A percentile compares a stretch with the other conserved stretches of the same genome.
Conservation (phyloP, 2,797 vertebrate genomes). For the Hyperoplus immaculatus region DNA sequence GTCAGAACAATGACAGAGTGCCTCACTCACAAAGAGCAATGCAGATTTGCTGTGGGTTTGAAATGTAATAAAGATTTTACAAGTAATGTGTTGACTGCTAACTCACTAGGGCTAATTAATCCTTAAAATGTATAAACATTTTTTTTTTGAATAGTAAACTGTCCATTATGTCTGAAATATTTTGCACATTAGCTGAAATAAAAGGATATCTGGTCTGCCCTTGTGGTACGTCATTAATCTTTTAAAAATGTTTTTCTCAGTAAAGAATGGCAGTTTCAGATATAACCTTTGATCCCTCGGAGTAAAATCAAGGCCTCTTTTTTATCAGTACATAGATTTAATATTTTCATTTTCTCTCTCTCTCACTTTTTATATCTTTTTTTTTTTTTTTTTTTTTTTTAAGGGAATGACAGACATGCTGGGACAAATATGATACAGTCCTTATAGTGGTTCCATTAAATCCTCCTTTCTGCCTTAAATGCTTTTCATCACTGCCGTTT, state of each 20-base stretch:
- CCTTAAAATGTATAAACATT: constrained; percentile 81
- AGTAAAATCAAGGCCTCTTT: constrained; percentile 91
- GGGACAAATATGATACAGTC: constrained; percentile 93
- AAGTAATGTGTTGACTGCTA: constrained; percentile 77
- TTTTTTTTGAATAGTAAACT: constrained; percentile 76
- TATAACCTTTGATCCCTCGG: constrained; percentile 86
- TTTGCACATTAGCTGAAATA: constrained; percentile 77
- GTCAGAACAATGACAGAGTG: constrained; percentile 78
- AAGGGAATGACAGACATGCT: constrained; percentile 97
- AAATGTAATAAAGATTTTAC: constrained; percentile 80
- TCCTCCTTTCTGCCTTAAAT: constrained; percentile 89
- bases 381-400: constrained; percentile 88
- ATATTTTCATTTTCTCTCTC: constrained; percentile 65
- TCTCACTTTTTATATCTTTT: constrained; percentile 58
- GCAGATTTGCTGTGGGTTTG: constrained; percentile 69
- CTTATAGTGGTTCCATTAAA: constrained; percentile 83
- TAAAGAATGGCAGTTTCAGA: constrained; percentile 91
- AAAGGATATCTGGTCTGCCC: constrained; percentile 84
- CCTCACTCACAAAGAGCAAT: constrained; percentile 78
- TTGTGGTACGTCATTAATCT: constrained; percentile 73
- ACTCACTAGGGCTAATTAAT: constrained; percentile 77
- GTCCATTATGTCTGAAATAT: constrained; percentile 72
- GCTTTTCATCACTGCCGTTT: constrained; percentile 81
- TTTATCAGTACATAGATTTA: constrained; percentile 87
- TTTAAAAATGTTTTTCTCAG: constrained; percentile 84